Evolutionary conservation across 2,888 invertebrate genomes (phyloP), one percentile per base, ranked within the genome.

Genomic region (Diarsia brunnea): DNA sequence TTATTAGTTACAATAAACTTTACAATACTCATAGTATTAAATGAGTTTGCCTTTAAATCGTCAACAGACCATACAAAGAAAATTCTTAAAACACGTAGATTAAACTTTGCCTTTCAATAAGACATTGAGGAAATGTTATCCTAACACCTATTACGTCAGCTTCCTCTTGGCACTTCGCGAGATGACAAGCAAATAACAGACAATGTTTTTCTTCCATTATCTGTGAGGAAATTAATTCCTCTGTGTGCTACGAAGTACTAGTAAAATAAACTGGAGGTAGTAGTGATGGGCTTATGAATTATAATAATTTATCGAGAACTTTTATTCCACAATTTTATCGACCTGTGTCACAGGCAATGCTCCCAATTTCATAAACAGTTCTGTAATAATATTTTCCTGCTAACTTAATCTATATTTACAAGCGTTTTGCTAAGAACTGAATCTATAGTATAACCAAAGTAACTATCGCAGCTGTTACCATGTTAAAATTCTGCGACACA

Each of bases 161-260:
- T 60, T 72, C 69, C 69, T 75, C 43, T 69, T 27, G 67, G 63
- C 53, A 53, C 72, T 74, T 60, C 51, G 31, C 65, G 49, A 68
- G 80, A 76, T 80, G 76, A 74, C 76, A 83, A 75, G 65, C 80
- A 84, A 80, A 84, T 79, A 83, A 63, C 82, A 73, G 27, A 16
- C 73, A 53, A 73, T 83, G 80, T 83, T 83, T 84, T 83, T 73
- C 51, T 83, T 84, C 71, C 84, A 83, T 83, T 84, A 83, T 72
- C 69, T 51, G 65, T 60, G 66, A 79, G 80, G 84, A 84, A 83
- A 84, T 83, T 80, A 84, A 83, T 79, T 76, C 73, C 61, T 79
- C 61, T 69, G 77, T 76, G 65, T 69, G 55, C 65, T 47, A 65
- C 45, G 31, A 82, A 70, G 66, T 78, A 74, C 51, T 51, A 60